phyloP scores from a whole-genome alignment of 2,113 vertebrate genomes.

The Zootoca vivipara region DNA sequence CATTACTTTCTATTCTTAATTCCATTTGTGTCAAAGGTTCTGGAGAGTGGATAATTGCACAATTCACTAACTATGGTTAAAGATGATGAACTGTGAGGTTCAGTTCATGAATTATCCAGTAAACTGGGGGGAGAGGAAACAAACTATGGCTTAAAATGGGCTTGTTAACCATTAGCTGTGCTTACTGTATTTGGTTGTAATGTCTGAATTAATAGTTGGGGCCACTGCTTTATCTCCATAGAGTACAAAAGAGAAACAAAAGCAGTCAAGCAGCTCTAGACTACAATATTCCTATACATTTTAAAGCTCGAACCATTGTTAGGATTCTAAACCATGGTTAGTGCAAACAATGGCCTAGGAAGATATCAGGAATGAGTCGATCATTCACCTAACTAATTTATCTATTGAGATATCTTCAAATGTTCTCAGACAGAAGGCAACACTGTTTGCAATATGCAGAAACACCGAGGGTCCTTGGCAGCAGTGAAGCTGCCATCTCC shows the following conservation, averaged over 20 bases:
- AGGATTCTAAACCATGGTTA: no score
- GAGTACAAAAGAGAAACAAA: neutral
- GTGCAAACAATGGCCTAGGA: neutral
- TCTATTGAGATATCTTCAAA: neutral
- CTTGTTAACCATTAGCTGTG: neutral
- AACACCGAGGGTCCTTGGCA: no score
- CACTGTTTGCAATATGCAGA: neutral
- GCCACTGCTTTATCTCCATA: neutral
- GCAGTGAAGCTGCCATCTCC: neutral
- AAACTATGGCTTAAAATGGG: neutral
- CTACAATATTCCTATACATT: neutral
- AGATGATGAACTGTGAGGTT: neutral
- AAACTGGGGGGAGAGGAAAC: no score
- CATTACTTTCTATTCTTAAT: neutral
- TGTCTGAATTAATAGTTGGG: neutral
- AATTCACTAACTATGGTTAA: neutral
- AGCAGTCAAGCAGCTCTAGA: neutral
- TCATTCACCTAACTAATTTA: neutral
- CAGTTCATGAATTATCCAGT: no score
- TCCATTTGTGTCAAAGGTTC: no score
- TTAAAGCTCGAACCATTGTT: neutral
- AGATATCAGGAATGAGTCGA: neutral
- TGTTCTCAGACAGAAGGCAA: neutral
- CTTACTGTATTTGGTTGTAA: neutral
- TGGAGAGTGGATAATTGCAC: neutral